These are phyloP conservation scores for Polyergus mexicanus DNA, from an alignment of 1,140 invertebrate genomes.

Conservation along the genomic window DNA sequence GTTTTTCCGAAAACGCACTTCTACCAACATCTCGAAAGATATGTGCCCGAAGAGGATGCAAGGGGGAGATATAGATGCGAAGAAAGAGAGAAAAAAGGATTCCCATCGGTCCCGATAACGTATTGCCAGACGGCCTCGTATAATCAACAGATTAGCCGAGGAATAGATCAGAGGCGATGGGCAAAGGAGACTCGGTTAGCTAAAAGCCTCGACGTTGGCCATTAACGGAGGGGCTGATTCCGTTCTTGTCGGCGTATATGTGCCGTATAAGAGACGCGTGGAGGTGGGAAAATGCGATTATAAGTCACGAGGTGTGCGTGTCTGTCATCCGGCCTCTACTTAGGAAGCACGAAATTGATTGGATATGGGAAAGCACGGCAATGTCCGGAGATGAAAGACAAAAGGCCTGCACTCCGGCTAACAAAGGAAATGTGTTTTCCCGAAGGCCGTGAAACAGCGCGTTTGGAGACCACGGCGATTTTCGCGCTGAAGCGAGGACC, in stretches of 20 bases:
- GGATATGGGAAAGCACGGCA: slow-evolving; percentile 79
- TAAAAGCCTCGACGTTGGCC: slow-evolving; percentile 86
- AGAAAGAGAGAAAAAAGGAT: slow-evolving; percentile 71
- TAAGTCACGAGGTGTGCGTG: slow-evolving; percentile 86
- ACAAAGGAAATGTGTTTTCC: slow-evolving; percentile 71
- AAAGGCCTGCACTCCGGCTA: slow-evolving; percentile 71
- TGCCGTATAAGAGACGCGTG: slow-evolving; percentile 71
- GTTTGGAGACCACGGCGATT: background rate
- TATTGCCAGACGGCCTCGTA: slow-evolving; percentile 84
- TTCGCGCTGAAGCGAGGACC: background rate
- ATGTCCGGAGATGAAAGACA: slow-evolving; percentile 83
- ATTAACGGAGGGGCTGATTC: slow-evolving; percentile 84
- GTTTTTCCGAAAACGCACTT: slow-evolving; percentile 70
- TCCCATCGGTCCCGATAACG: slow-evolving; percentile 83
- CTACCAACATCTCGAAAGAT: slow-evolving; percentile 58
- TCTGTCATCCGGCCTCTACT: slow-evolving; percentile 61
- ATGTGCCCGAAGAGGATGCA: slow-evolving; percentile 64
- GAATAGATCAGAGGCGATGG: slow-evolving; percentile 85
- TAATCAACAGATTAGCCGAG: slow-evolving; percentile 86
- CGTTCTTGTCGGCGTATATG: slow-evolving; percentile 76
- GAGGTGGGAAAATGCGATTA: slow-evolving; percentile 86
- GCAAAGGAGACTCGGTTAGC: slow-evolving; percentile 83
- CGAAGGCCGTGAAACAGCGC: slow-evolving; percentile 25
- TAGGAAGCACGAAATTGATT: slow-evolving; percentile 81
- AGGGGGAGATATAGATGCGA: slow-evolving; percentile 67